Evolutionary conservation across 1,140 invertebrate species (phyloP).

Genomic region (Drosophila mayri): DNA sequence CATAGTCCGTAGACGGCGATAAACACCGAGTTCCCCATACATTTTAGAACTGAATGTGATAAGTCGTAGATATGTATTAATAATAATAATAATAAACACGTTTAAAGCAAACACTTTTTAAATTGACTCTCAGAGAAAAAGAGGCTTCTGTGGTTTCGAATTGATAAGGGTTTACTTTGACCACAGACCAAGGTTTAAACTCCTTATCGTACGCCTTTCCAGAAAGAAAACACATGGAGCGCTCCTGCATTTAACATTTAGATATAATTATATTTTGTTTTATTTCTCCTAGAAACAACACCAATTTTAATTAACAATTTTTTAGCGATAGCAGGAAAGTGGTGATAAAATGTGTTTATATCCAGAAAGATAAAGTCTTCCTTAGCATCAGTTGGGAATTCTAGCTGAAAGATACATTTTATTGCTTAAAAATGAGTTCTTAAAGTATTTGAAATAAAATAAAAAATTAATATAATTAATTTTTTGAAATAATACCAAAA

Average conservation of each 20-base stretch:
- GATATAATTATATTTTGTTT: neutral
- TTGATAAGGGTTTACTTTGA: conserved; percentile 7
- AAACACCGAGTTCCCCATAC: neutral
- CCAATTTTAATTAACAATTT: neutral
- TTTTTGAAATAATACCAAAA: neutral
- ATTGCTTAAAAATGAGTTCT: neutral
- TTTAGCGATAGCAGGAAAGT: neutral
- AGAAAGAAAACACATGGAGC: conserved; percentile 2
- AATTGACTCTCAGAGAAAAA: conserved; percentile 1
- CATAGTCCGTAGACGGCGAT: conserved; percentile 7
- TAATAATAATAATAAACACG: conserved; percentile 17
- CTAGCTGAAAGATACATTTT: too few species aligned
- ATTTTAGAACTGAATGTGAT: conserved; percentile 7
- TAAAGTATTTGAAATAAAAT: neutral
- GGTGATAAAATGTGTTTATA: neutral
- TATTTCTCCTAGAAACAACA: neutral
- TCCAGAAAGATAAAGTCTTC: neutral
- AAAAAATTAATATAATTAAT: neutral
- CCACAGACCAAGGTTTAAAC: conserved; percentile 7
- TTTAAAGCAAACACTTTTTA: conserved; percentile 9
- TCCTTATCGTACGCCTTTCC: conserved; percentile 4
- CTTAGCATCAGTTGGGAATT: neutral
- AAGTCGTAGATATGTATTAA: conserved; percentile 9
- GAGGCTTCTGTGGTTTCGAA: neutral
- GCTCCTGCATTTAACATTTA: conserved; percentile 1